Evolutionary conservation across 1,140 invertebrate genomes (phyloP).

Genomic region (Drosophila serrata): DNA sequence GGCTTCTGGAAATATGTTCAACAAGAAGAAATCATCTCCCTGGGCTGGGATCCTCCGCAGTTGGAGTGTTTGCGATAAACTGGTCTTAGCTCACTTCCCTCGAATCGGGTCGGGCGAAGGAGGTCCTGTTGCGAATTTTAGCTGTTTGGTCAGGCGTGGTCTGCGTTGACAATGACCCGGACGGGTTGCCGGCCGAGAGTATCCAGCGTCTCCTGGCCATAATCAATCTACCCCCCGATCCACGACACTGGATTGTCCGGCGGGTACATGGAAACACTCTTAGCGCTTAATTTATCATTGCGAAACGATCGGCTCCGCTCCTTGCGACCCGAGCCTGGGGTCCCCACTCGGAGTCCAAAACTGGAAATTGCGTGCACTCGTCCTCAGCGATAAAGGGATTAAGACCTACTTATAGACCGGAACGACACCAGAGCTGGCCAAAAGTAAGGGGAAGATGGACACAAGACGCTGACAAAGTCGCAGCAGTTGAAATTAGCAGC

Average conservation of each 20-base stretch:
- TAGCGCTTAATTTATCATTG: constrained; percentile 85
- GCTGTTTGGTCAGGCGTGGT: constrained; percentile 62
- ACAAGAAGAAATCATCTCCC: constrained; percentile 81
- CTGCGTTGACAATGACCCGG: constrained; percentile 73
- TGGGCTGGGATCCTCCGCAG: constrained; percentile 31
- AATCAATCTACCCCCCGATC: constrained; percentile 79
- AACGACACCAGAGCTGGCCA: constrained; percentile 30
- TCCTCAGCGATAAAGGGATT: constrained; percentile 77
- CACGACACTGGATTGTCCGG: constrained; percentile 82
- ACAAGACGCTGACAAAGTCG: constrained; percentile 26
- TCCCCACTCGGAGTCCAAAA: constrained; percentile 20
- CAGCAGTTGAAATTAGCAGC: constrained; percentile 64
- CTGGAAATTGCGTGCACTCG: constrained; percentile 62
- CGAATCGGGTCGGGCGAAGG: constrained; percentile 49
- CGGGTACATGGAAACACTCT: constrained; percentile 83
- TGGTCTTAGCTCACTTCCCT: constrained; percentile 69
- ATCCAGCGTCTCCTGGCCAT: constrained; percentile 36
- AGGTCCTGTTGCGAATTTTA: constrained; percentile 75
- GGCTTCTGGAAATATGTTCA: constrained; percentile 85
- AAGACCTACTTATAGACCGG: constrained; percentile 64
- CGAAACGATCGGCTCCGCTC: constrained; percentile 76
- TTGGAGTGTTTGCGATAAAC: constrained; percentile 64
- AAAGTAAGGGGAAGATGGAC: constrained; percentile 3
- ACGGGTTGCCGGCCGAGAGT: constrained; percentile 3
- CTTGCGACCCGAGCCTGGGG: constrained; percentile 6